phyloP scores from a whole-genome alignment of 2,113 vertebrate genomes.

The Aphyosemion australe region DNA sequence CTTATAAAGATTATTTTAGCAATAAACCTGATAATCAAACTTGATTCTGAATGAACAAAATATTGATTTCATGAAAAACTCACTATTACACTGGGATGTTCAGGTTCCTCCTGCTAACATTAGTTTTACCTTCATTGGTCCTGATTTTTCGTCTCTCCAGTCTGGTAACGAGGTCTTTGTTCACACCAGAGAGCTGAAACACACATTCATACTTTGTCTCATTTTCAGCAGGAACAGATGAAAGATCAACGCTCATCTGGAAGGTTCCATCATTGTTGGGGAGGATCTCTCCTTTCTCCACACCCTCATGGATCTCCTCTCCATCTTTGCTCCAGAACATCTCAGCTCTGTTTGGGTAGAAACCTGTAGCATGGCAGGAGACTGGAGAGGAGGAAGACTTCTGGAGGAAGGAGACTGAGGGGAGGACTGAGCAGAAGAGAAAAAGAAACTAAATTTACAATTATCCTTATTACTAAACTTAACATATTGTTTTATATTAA shows the following conservation, averaged over 20 bases:
- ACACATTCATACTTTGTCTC: conserved; percentile 15
- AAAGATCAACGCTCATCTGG: conserved; percentile 8
- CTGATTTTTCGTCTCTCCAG: background rate
- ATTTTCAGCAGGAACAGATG: conserved; percentile 3
- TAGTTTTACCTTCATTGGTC: background rate
- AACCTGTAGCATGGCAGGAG: conserved; percentile 47
- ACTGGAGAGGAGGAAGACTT: conserved; percentile 47
- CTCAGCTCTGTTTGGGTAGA: conserved; percentile 30
- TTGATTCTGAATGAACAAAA: too few species aligned
- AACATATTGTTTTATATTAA: too few species aligned
- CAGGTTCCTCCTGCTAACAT: too few species aligned
- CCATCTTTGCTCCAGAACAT: conserved; percentile 45
- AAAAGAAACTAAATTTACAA: too few species aligned
- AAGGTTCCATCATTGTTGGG: conserved; percentile 19
- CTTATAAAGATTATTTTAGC: too few species aligned
- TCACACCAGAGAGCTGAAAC: conserved; percentile 11
- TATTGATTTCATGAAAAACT: too few species aligned
- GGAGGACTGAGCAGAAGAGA: background rate
- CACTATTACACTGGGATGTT: too few species aligned
- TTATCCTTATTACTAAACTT: too few species aligned
- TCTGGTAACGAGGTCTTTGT: background rate
- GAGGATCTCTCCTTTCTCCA: conserved; percentile 37
- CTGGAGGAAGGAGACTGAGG: conserved; percentile 48
- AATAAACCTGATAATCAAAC: too few species aligned
- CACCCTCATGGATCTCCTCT: conserved; percentile 38